Conservation (phyloP, 2,113 vertebrate genomes). For the Lasiurus borealis region DNA sequence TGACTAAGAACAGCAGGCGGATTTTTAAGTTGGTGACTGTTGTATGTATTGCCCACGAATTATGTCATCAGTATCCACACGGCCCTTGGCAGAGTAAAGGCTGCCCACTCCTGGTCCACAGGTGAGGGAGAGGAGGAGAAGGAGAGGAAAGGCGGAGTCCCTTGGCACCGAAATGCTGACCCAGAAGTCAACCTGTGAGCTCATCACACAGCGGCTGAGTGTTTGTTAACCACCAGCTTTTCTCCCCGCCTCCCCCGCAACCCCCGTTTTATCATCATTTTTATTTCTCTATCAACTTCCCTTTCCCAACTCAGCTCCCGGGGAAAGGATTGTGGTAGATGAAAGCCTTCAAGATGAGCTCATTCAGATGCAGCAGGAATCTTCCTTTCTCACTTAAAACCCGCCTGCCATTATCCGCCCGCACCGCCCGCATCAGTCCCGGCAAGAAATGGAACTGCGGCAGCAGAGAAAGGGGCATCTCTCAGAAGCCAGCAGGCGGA, state of each 20-base stretch:
- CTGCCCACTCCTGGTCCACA: too few relatives aligned
- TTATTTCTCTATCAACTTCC: constrained; percentile 44
- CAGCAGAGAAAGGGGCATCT: neutral
- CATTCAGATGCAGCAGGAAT: constrained; percentile 48
- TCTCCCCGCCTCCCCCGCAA: fast-evolving
- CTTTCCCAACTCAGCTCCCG: constrained; percentile 53
- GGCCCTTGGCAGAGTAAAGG: too few relatives aligned
- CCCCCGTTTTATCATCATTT: constrained; percentile 61
- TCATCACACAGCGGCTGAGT: neutral
- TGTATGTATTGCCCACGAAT: too few relatives aligned
- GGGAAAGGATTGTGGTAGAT: constrained; percentile 65
- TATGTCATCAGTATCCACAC: too few relatives aligned
- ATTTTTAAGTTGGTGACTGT: too few relatives aligned
- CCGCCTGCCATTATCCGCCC: constrained; percentile 65
- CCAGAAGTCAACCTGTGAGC: neutral
- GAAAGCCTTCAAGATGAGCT: constrained; percentile 68
- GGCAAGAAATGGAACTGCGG: constrained; percentile 46
- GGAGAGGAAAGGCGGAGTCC: neutral
- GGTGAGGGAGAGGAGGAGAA: neutral
- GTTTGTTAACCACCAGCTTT: constrained; percentile 50
- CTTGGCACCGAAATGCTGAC: neutral
- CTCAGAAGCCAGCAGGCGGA: constrained; percentile 55
- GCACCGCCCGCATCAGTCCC: constrained; percentile 56
- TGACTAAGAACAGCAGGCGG: too few relatives aligned
- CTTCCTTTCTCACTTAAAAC: constrained; percentile 44